Percentiles rank a stretch among this genome's conserved stretches.
Evolutionary conservation across 2,113 vertebrate genomes (phyloP).

Genomic region (Burhinus oedicnemus): DNA sequence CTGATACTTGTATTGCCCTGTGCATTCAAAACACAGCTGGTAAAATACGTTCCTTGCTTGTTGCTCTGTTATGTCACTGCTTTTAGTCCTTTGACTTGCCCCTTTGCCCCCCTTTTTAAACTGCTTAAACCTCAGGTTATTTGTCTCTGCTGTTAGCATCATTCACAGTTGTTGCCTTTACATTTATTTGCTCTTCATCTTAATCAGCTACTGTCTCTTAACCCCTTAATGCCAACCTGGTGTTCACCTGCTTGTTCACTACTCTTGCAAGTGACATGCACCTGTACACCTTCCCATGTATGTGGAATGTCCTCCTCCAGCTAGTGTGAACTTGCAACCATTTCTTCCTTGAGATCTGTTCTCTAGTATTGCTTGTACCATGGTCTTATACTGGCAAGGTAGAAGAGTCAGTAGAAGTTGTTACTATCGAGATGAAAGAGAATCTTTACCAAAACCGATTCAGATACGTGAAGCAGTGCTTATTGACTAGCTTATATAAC

Average conservation of each 20-base stretch:
- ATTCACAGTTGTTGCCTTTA: not conserved
- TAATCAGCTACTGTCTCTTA: not conserved
- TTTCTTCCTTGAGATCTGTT: conserved; percentile 17
- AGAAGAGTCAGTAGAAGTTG: not conserved
- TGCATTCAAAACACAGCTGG: conserved; percentile 62
- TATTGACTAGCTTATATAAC: not conserved
- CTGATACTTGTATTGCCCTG: conserved; percentile 54
- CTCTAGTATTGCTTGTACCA: not conserved
- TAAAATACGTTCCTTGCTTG: conserved; percentile 57
- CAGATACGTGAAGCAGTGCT: not conserved
- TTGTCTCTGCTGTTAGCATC: not conserved
- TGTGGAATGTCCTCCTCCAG: not conserved
- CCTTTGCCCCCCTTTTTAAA: not conserved
- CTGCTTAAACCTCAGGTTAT: not conserved
- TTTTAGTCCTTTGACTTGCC: conserved; percentile 12
- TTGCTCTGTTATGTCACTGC: not conserved
- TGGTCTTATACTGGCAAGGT: not conserved
- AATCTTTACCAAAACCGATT: not conserved
- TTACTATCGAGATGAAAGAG: not conserved
- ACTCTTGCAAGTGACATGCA: not conserved
- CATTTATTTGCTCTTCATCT: not conserved
- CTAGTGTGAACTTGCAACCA: not conserved
- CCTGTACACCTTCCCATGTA: not conserved
- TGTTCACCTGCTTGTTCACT: not conserved
- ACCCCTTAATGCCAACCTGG: not conserved